Percentiles rank a stretch among this genome's conserved stretches.
Evolutionary conservation across 2,888 invertebrate species (phyloP).

Genomic region (Tetropium fuscum): DNA sequence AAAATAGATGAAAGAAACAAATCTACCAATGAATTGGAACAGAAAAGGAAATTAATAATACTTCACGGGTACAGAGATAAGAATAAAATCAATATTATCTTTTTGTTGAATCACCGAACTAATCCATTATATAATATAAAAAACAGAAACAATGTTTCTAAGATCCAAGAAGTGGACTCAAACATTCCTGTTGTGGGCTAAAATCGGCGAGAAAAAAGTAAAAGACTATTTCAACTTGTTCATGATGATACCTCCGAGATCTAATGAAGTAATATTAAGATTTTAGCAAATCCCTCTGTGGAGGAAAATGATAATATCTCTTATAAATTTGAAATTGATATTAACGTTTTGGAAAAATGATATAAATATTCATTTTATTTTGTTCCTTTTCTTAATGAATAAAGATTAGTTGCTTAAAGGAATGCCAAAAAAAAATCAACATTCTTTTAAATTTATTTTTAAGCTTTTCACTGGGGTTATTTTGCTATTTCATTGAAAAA

Average conservation of each 20-base stretch:
- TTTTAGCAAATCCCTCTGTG: background rate
- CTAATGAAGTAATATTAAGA: too few species aligned
- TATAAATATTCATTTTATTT: too few species aligned
- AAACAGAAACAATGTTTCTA: background rate
- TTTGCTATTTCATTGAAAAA: slow-evolving; percentile 25
- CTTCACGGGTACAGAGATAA: too few species aligned
- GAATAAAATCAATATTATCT: too few species aligned
- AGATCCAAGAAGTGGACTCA: background rate
- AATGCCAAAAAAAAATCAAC: background rate
- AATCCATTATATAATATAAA: too few species aligned
- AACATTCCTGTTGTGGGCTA: background rate
- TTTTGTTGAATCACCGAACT: too few species aligned
- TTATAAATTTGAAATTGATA: background rate
- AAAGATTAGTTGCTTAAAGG: background rate
- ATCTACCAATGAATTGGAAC: too few species aligned
- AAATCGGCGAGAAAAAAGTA: slow-evolving; percentile 7
- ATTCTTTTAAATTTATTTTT: background rate
- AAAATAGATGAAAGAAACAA: too few species aligned
- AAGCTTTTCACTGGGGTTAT: slow-evolving; percentile 20
- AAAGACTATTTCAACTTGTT: background rate
- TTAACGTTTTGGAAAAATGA: background rate
- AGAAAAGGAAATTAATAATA: too few species aligned
- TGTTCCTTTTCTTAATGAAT: background rate
- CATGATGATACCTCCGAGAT: background rate
- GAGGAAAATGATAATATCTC: background rate